Conservation (phyloP, 2,113 vertebrate species). For the Galbula dea region DNA sequence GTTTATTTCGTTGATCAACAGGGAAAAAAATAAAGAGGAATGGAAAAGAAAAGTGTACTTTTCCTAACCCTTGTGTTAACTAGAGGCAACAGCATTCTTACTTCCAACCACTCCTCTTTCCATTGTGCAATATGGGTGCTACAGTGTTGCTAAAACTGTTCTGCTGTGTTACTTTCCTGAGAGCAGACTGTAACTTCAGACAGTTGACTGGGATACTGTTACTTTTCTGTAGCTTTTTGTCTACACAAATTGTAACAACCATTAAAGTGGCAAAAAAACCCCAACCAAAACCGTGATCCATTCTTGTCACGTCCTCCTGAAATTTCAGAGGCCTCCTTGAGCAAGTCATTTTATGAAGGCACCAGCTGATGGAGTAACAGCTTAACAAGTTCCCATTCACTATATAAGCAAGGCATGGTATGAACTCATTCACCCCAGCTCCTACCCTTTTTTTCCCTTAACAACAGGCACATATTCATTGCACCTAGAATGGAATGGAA, state of each 20-base stretch:
- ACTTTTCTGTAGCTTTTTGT: background rate
- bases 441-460: background rate
- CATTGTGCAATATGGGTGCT: background rate
- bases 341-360: background rate
- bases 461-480: background rate
- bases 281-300: background rate
- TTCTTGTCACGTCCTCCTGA: background rate
- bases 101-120: background rate
- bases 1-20: background rate
- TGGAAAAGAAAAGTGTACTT: background rate
- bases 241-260: background rate
- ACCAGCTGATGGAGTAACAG: background rate
- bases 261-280: background rate
- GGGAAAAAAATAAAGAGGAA: background rate
- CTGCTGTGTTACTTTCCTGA: background rate
- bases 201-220: rapidly evolving
- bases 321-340: background rate
- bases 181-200: background rate
- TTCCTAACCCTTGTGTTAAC: background rate
- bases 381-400: background rate
- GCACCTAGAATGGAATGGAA: background rate
- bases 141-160: background rate
- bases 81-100: background rate
- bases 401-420: background rate
- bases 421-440: background rate